Evolutionary conservation across 2,888 invertebrate genomes (phyloP), one percentile per base, ranked within the genome.

Genomic region (Fabriciana adippe): DNA sequence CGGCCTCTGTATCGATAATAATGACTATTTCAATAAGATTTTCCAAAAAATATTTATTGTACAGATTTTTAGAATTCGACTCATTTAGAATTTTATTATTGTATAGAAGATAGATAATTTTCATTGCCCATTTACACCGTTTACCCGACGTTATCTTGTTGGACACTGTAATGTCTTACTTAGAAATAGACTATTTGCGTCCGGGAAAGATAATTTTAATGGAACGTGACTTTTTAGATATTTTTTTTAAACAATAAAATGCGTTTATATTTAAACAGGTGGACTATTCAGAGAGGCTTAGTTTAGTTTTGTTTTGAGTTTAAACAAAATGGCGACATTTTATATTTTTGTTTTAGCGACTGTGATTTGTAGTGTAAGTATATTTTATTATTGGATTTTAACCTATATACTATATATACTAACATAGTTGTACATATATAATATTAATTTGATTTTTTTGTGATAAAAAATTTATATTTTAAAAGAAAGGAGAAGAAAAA

Each of bases 161-260:
- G 21, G 45, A 66, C 68, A 56, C 50, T 51, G 67, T 61, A 69
- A 69, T 64, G 60, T 45, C 59, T 71, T 67, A 68, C 57, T 62
- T 53, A 51, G 73, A 76, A 78, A 74, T 71, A 74, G 56, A 51
- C 45, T 59, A 65, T 65, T 67, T 67, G 67, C 67, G 63, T 71
- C 65, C 41, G 48, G 16, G 64, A 67, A 47, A 80, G 81, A 85
- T 86, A 81, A 74, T 73, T 68, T 71, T 66, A 66, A 66, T 71
- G 14, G 54, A 64, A 87, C 87, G 87, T 87, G 87, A 83, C 83
- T 76, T 78, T 77, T 76, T 69, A 70, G 69, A 75, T 69, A 73
- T 74, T 73, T 68, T 70, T 41, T 62, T 69, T 72, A 69, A 67
- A 75, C 69, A 72, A 71, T 70, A 64, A 67, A 69, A 68, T 57